Evolutionary conservation across 2,888 invertebrate species (phyloP), one percentile per base, ranked within the genome.

Genomic region (Torymus tubicola): DNA sequence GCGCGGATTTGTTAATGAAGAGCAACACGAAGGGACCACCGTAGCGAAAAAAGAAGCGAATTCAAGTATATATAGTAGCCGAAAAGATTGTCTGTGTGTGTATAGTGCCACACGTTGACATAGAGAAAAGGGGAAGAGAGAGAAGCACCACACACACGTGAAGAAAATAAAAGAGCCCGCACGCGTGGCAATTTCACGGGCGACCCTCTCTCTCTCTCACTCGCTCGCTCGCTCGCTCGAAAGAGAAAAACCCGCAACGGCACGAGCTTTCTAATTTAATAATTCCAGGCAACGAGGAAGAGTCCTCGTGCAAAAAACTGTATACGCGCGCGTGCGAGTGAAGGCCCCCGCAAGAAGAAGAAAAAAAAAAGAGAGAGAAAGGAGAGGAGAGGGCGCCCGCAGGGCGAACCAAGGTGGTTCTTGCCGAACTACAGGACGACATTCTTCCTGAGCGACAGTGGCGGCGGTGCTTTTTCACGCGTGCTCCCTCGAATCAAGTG

Each of bases 261-360:
- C 77, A 81, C 72, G 77, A 77, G 81, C 80, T 80, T 80, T 80
- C 80, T 76, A 80, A 76, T 81, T 81, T 73, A 77, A 81, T 81
- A 81, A 81, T 81, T 81, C 72, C 77, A 68, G 60, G 67, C 71
- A 67, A 80, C 63, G 63, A 67, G 64, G 76, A 80, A 72, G 68
- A 31, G 52, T 42, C 21, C 13, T n/a, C 58, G 55, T 21, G 13
- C 8, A 58, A 42, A 42, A 42, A 42, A 42, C 42, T 1, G 11
- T n/a, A 18, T 67, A 50, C 24, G 31, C 14, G 8, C 55, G 55
- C n/a, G 24, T 1, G 0, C 10, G 11, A 71, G 52, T 61, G 55
- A 72, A 42, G 42, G 42, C 42, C 8, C 42, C 8, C n/a, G 2
- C n/a, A 2, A 13, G 11, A 18, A 2, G 3, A 10, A 50, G 16